Evolutionary conservation across 1,140 invertebrate species (phyloP).

Genomic region (Lordiphosa clarofinis): DNA sequence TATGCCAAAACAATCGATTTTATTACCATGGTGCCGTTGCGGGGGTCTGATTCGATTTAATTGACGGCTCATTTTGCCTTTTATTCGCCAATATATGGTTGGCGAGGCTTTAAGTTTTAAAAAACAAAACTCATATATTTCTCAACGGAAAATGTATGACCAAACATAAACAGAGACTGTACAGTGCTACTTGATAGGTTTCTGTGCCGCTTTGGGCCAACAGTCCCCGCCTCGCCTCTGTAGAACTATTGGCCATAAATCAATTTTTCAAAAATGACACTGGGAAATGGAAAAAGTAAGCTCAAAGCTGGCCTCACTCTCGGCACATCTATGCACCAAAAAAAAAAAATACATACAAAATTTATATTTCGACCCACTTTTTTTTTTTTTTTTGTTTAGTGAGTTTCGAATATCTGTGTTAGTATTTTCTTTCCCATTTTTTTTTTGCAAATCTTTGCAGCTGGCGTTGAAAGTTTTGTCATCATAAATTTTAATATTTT

Average conservation of each 20-base stretch:
- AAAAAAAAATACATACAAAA: constrained; percentile 20
- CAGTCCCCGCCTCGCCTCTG: neutral
- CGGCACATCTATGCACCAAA: constrained; percentile 1
- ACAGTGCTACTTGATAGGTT: constrained; percentile 71
- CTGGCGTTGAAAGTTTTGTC: constrained; percentile 72
- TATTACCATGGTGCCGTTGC: constrained; percentile 3
- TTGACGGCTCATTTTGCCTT: constrained; percentile 63
- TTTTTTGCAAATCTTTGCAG: constrained; percentile 62
- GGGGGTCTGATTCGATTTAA: constrained; percentile 54
- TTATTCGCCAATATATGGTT: constrained; percentile 11
- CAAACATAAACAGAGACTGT: constrained; percentile 21
- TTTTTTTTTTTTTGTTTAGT: constrained; percentile 27
- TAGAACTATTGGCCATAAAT: constrained; percentile 72
- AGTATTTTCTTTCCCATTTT: constrained; percentile 4
- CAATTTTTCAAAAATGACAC: constrained; percentile 77
- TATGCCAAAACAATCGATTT: too few relatives aligned
- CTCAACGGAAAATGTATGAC: constrained; percentile 56
- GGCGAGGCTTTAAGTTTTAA: constrained; percentile 9
- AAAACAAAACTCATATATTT: constrained; percentile 5
- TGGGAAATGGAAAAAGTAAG: constrained; percentile 77
- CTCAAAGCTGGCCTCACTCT: constrained; percentile 54
- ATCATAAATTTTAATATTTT: constrained; percentile 76
- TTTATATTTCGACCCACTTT: constrained; percentile 28
- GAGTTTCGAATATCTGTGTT: constrained; percentile 15
- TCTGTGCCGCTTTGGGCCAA: constrained; percentile 38